Conservation (phyloP, 2,888 invertebrate species). For the Aelia acuminata region DNA sequence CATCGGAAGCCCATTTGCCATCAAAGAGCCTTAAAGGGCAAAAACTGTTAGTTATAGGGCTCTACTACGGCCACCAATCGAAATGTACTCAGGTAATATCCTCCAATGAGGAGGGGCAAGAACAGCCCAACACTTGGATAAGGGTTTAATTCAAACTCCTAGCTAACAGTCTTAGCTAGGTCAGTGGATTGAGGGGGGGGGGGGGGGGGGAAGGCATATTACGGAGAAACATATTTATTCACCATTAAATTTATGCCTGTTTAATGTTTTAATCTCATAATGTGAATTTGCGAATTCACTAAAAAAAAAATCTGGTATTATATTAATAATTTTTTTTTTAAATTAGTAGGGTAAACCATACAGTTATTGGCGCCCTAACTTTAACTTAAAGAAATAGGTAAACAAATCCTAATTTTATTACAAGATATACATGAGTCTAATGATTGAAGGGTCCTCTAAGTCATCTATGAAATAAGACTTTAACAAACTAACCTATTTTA, state of each 20-base stretch:
- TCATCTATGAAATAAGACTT: no score
- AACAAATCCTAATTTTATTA: no score
- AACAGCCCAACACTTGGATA: not conserved
- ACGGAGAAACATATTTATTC: not conserved
- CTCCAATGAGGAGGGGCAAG: not conserved
- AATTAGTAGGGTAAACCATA: no score
- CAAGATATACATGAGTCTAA: no score
- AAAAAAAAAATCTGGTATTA: no score
- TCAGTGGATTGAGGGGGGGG: not conserved
- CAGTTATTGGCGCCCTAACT: no score
- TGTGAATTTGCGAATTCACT: no score
- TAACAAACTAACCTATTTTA: no score
- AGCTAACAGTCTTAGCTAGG: not conserved
- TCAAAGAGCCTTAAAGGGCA: conserved; percentile 39
- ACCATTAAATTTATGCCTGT: not conserved
- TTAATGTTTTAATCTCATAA: not conserved
- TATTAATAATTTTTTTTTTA: no score
- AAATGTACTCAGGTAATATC: conserved; percentile 23
- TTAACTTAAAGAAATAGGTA: no score
- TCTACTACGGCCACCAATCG: conserved; percentile 31
- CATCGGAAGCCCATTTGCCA: conserved; percentile 48
- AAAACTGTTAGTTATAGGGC: conserved; percentile 48
- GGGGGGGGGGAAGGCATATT: not conserved
- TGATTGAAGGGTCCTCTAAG: no score
- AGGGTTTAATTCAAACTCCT: conserved; percentile 34